Percentiles rank a stretch among this genome's conserved stretches.
Conservation (phyloP, 1,140 invertebrate genomes). For the Drosophila sproati region DNA sequence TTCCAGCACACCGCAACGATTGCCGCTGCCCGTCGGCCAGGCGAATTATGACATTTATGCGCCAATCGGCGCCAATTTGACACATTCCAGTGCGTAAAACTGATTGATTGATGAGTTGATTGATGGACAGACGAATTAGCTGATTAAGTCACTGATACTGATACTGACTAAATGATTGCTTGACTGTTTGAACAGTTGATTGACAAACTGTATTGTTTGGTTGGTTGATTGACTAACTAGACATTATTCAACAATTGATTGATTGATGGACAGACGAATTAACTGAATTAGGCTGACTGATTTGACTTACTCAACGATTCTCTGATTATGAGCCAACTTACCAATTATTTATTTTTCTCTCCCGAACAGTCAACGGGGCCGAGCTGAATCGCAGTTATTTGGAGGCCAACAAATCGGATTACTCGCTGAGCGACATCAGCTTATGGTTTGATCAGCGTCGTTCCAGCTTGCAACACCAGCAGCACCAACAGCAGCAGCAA, state of each 20-base stretch:
- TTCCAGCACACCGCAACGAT: conserved; percentile 63
- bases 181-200: no score
- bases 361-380: conserved; percentile 72
- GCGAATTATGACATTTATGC: conserved; percentile 59
- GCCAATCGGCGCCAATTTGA: conserved; percentile 65
- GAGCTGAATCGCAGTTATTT: conserved; percentile 81
- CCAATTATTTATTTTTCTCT: background rate
- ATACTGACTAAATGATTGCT: no score
- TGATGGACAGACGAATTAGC: no score
- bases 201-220: no score
- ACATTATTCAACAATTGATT: no score
- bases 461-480: conserved; percentile 24
- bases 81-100: conserved; percentile 72
- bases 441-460: conserved; percentile 78
- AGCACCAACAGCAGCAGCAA: conserved; percentile 5
- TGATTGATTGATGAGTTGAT: no score
- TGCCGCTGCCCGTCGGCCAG: conserved; percentile 2
- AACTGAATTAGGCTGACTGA: no score
- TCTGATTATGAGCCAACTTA: background rate
- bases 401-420: conserved; percentile 83
- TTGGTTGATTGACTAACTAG: no score
- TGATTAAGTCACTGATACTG: no score
- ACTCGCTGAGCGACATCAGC: conserved; percentile 77
- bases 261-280: no score
- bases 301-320: no score